These are phyloP conservation scores for Synanthedon formicaeformis DNA, from an alignment of 2,888 invertebrate species.

Conservation along the genomic window DNA sequence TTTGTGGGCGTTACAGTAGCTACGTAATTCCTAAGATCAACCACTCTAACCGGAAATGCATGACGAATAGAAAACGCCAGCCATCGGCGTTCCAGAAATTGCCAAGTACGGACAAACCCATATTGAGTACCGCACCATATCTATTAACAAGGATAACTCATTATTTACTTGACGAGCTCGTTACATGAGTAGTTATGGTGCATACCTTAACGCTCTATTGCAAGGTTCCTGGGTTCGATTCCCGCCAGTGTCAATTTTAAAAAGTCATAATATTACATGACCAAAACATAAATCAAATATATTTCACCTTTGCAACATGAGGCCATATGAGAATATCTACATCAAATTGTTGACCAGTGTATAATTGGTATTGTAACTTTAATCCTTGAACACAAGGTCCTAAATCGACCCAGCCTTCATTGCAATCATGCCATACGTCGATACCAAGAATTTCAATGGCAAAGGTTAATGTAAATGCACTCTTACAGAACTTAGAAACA, in stretches of 20 bases:
- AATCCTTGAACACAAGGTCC: slow-evolving; percentile 33
- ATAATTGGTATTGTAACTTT: slow-evolving; percentile 43
- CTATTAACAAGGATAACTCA: slow-evolving; percentile 14
- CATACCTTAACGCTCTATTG: no score
- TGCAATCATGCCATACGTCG: slow-evolving; percentile 45
- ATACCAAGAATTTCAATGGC: slow-evolving; percentile 42
- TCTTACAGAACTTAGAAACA: slow-evolving; percentile 11
- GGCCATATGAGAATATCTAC: slow-evolving; percentile 51
- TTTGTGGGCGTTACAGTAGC: slow-evolving; percentile 24
- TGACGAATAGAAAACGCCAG: slow-evolving; percentile 47
- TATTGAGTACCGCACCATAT: slow-evolving; percentile 33
- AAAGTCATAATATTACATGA: no score
- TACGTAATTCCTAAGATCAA: slow-evolving; percentile 22
- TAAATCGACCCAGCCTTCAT: slow-evolving; percentile 40
- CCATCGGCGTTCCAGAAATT: slow-evolving; percentile 45
- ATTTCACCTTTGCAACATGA: slow-evolving; percentile 42
- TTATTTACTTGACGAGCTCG: no score
- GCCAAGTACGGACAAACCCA: slow-evolving; percentile 56
- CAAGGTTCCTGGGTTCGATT: no score
- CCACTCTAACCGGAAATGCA: slow-evolving; percentile 39
- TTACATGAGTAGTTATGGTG: no score
- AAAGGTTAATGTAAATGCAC: slow-evolving; percentile 46
- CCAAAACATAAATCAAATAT: no score
- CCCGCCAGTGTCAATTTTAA: no score
- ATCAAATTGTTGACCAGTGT: slow-evolving; percentile 38